Conservation (phyloP, 2,797 vertebrate species). For the Parauchenoglanis punctatus region DNA sequence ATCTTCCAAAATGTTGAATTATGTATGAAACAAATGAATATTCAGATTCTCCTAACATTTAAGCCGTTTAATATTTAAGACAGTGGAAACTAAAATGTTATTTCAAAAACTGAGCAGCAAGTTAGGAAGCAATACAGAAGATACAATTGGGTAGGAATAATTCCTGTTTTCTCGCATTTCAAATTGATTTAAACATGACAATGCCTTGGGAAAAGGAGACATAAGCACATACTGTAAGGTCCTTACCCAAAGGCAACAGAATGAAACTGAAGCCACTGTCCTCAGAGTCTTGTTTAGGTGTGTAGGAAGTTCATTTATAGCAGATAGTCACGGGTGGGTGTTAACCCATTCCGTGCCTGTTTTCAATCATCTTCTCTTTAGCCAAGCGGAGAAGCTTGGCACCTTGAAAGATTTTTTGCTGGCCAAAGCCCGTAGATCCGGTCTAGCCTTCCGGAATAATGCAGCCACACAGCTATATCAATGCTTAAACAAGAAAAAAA, state of each 20-base stretch:
- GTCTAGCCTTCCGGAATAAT: constrained; percentile 69
- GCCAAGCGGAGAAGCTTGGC: constrained; percentile 58
- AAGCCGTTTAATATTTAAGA: constrained; percentile 61
- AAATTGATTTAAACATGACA: constrained; percentile 53
- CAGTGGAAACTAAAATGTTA: constrained; percentile 57
- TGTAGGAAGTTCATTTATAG: constrained; percentile 50
- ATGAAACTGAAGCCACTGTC: constrained; percentile 62
- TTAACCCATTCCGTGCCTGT: constrained; percentile 47
- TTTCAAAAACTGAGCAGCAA: constrained; percentile 59
- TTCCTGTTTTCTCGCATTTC: constrained; percentile 49
- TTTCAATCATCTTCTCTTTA: constrained; percentile 56
- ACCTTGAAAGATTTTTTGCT: constrained; percentile 66
- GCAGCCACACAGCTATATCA: constrained; percentile 64
- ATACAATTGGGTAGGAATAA: constrained; percentile 47
- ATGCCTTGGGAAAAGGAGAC: constrained; percentile 55
- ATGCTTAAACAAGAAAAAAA: constrained; percentile 62
- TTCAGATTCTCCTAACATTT: constrained; percentile 52
- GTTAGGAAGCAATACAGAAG: constrained; percentile 56
- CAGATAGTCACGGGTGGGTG: constrained; percentile 51
- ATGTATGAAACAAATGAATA: constrained; percentile 51
- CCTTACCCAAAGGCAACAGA: constrained; percentile 65
- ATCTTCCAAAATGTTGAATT: constrained; percentile 57
- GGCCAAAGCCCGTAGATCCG: constrained; percentile 67
- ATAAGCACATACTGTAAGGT: constrained; percentile 51
- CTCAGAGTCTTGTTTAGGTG: constrained; percentile 55